phyloP scores from a whole-genome alignment of 2,113 vertebrate genomes.

The Oryzias celebensis region DNA sequence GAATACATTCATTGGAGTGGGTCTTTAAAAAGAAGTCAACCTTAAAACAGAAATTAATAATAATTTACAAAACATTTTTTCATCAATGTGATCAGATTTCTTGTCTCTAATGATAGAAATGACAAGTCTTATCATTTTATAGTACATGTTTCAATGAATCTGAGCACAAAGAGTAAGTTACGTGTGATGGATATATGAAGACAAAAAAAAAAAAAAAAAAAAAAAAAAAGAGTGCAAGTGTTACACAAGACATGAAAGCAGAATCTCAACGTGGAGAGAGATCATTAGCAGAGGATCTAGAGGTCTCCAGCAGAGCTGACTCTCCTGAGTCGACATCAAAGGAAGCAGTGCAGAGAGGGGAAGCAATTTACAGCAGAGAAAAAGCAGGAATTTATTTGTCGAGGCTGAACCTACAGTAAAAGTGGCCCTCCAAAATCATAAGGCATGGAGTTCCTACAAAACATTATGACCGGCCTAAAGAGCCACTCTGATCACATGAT shows the following conservation, averaged over 20 bases:
- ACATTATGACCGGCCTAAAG: too few relatives aligned
- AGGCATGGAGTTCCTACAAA: background rate
- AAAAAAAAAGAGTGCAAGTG: slow-evolving; percentile 28
- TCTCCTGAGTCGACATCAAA: slow-evolving; percentile 73
- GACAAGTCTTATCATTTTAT: too few relatives aligned
- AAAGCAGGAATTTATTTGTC: slow-evolving; percentile 27
- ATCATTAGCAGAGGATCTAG: slow-evolving; percentile 70
- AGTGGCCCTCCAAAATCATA: slow-evolving; percentile 22
- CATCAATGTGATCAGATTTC: too few relatives aligned
- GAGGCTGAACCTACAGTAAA: slow-evolving; percentile 19
- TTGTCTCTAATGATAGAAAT: too few relatives aligned
- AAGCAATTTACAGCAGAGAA: slow-evolving; percentile 20
- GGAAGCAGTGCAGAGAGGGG: slow-evolving; percentile 34
- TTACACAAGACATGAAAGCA: slow-evolving; percentile 67
- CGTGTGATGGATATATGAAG: slow-evolving; percentile 43
- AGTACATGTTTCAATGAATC: too few relatives aligned
- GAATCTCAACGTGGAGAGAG: slow-evolving; percentile 41
- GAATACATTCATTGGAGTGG: too few relatives aligned
- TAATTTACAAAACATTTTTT: too few relatives aligned
- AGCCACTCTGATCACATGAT: too few relatives aligned
- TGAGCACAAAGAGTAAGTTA: background rate
- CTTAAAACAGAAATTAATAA: too few relatives aligned
- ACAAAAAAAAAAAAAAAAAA: slow-evolving; percentile 34
- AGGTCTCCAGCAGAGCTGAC: slow-evolving; percentile 58
- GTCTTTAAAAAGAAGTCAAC: too few relatives aligned